phyloP scores from a whole-genome alignment of 2,888 invertebrate genomes.

The Drosophila melanosoma region DNA sequence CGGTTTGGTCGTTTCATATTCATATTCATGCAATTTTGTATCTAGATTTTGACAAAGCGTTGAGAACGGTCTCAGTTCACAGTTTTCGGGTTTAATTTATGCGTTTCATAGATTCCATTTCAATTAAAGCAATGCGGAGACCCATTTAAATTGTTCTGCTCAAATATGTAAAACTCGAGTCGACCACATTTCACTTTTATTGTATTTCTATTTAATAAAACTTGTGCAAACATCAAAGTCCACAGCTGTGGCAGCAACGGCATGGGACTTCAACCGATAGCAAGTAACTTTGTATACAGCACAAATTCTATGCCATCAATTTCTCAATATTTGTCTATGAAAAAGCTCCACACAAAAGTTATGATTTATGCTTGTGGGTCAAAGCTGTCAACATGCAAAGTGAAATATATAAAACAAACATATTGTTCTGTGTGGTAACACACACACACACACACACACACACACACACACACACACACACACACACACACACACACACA shows the following conservation, averaged over 20 bases:
- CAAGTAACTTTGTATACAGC: slow-evolving; percentile 8
- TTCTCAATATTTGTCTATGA: slow-evolving; percentile 59
- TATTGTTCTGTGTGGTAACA: slow-evolving; percentile 42
- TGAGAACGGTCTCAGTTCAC: slow-evolving; percentile 34
- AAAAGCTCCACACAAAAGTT: slow-evolving; percentile 62
- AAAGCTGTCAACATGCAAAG: slow-evolving; percentile 80
- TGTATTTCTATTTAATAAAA: slow-evolving; percentile 34
- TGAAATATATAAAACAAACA: slow-evolving; percentile 70
- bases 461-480: neutral
- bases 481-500: neutral
- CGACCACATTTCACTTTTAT: slow-evolving; percentile 27
- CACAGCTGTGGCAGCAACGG: slow-evolving; percentile 20
- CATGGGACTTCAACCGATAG: slow-evolving; percentile 21
- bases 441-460: neutral
- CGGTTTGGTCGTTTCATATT: slow-evolving; percentile 43
- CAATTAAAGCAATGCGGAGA: slow-evolving; percentile 42
- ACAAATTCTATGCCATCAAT: slow-evolving; percentile 31
- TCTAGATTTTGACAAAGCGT: slow-evolving; percentile 55
- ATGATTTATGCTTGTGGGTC: slow-evolving; percentile 84
- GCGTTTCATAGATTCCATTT: slow-evolving; percentile 66
- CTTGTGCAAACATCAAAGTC: slow-evolving; percentile 35
- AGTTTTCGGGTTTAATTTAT: slow-evolving; percentile 53
- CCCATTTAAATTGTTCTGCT: slow-evolving; percentile 9
- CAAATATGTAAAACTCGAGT: slow-evolving; percentile 4
- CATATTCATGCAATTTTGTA: slow-evolving; percentile 52